Conservation (phyloP, 2,888 invertebrate genomes). For the Octonoba sinensis region DNA sequence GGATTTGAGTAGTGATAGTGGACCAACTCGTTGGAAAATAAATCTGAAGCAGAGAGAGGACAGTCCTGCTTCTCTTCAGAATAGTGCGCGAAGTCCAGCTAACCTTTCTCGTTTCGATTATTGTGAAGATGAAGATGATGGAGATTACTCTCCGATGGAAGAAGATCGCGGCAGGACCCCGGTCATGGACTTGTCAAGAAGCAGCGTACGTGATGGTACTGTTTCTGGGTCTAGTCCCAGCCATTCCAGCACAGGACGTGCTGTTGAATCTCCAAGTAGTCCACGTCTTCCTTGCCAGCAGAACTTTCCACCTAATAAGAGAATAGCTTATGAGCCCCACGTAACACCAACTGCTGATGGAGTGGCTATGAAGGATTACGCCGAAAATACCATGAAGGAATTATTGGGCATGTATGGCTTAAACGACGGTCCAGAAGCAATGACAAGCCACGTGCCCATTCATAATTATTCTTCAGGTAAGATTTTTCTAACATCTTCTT, state of each 20-base stretch:
- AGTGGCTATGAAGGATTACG: conserved; percentile 81
- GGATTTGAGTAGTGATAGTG: conserved; percentile 54
- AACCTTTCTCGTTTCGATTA: conserved; percentile 21
- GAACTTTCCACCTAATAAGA: conserved; percentile 29
- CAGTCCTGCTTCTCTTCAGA: conserved; percentile 7
- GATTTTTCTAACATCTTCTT: conserved; percentile 64
- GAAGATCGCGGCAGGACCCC: conserved; percentile 45
- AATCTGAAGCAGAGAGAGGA: conserved; percentile 20
- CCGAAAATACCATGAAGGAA: conserved; percentile 85
- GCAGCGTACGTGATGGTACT: conserved; percentile 36
- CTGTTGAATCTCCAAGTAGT: conserved; percentile 36
- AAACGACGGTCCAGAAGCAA: conserved; percentile 80
- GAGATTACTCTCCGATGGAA: conserved; percentile 35
- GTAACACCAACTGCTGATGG: conserved; percentile 71
- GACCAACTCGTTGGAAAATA: conserved; percentile 47
- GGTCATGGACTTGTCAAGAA: conserved; percentile 56
- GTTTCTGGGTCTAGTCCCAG: conserved; percentile 39
- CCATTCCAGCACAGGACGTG: conserved; percentile 30
- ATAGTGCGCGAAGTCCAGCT: conserved; percentile 22
- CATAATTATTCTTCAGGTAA: conserved; percentile 80
- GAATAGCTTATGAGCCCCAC: conserved; percentile 30
- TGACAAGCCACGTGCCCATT: conserved; percentile 77
- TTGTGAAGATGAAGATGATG: conserved; percentile 51
- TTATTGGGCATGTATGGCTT: conserved; percentile 83
- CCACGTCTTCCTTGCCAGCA: conserved; percentile 30